Percentiles rank a stretch among this genome's conserved stretches.
These are phyloP conservation scores for Balaeniceps rex DNA, from an alignment of 2,113 vertebrate genomes.

Conservation along the genomic window DNA sequence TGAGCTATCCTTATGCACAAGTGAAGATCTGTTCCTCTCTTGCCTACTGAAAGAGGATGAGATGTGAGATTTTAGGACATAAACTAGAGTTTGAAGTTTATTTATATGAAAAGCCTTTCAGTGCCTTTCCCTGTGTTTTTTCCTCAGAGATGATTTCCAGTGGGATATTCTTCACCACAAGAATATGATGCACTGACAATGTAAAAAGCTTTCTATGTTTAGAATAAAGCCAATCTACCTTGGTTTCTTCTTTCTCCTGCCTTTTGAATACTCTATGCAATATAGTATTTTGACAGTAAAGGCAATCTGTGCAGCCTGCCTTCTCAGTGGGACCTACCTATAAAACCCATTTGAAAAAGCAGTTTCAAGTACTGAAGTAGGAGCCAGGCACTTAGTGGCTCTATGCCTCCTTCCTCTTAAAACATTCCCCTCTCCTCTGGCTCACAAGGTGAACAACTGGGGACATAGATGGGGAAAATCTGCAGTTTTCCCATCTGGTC, in stretches of 20 bases:
- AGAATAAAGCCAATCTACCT: neutral
- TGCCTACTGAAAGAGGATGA: neutral
- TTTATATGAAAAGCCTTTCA: neutral
- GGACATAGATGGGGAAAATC: neutral
- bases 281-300: neutral
- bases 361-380: neutral
- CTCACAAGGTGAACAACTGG: neutral
- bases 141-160: neutral
- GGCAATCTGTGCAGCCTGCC: neutral
- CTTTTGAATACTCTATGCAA: neutral
- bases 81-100: neutral
- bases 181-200: neutral
- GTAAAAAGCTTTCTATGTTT: neutral
- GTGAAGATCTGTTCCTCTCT: neutral
- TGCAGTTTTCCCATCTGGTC: neutral
- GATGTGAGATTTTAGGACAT: neutral
- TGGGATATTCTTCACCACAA: neutral
- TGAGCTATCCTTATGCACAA: neutral
- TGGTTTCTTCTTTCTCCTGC: neutral
- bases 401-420: neutral
- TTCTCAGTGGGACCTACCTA: neutral
- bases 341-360: neutral
- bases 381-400: neutral
- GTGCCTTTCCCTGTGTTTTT: neutral
- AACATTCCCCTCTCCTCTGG: neutral